Base-by-base conservation (phyloP, 64 coral and sea anemone species). In the Stichodactyla mertensii region DNA sequence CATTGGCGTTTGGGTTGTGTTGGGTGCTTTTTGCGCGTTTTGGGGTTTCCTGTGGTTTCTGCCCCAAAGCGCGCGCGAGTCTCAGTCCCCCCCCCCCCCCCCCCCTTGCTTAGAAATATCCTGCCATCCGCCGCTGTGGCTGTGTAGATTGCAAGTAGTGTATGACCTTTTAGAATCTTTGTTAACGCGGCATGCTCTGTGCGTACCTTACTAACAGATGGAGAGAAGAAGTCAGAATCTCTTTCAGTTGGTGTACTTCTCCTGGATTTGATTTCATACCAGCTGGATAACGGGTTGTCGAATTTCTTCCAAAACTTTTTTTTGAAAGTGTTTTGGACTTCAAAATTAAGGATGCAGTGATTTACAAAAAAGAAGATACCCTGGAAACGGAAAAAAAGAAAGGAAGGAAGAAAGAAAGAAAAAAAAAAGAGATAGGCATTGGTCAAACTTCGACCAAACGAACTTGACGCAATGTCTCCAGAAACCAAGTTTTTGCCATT, bases 341-440 rank as follows among this genome's bases (percentile, higher is more conserved):
- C 91, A 52, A 77, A 64, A 55, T 79, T 92, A 60, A 84, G 83
- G 64, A 83, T 71, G 23, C 91, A 92, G 51, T 92, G 82, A 26
- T 88, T 88, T 15, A 90, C 55, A 70, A 92, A 96, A 24, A 96
- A 89, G 55, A 80, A 90, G 10, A 89, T 80, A 6, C 94, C 94
- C 94, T 96, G 71, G 6, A 86, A 89, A 83, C 15, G 52, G 71
- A 89, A 70, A 36, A 87, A 14, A 7, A 79, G 4, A 57, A 57
- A 10, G 0, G 0, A 57, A 16, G 1, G 1, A 64, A 10, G 6
- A 64, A 19, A 89, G 55, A 83, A 66, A n/a, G 19, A 27, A 12
- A 13, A 14, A 4, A 6, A 18, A 13, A 67, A 55, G 12, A 55
- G 51, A 57, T 53, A 57, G 51, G 16, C 24, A 15, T 58, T 20